Percentiles rank a stretch among this genome's conserved stretches.
Conservation (phyloP, 1,140 invertebrate genomes). For the Cyphomyrmex costatus region DNA sequence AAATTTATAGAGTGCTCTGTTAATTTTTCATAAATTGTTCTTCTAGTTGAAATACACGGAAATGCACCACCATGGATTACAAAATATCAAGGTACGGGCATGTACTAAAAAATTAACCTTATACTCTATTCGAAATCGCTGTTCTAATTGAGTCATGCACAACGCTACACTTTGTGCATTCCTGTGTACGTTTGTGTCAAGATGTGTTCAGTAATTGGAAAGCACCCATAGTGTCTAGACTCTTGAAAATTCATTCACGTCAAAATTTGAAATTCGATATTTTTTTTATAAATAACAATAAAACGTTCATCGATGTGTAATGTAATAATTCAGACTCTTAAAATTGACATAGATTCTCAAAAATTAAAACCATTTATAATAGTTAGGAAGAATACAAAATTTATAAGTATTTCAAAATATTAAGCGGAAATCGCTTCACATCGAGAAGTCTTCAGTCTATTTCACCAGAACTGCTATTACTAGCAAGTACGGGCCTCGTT, state of each 20-base stretch:
- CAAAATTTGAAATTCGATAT: not conserved
- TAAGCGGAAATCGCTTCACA: conserved; percentile 69
- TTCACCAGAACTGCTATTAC: conserved; percentile 69
- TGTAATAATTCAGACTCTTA: conserved; percentile 26
- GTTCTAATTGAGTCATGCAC: too few relatives aligned
- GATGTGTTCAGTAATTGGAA: too few relatives aligned
- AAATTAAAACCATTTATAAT: conserved; percentile 23
- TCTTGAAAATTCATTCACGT: not conserved
- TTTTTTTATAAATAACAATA: conserved; percentile 10
- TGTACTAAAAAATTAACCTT: too few relatives aligned
- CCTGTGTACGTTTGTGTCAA: too few relatives aligned
- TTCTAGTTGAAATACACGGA: too few relatives aligned
- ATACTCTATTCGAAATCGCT: too few relatives aligned
- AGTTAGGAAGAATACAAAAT: not conserved
- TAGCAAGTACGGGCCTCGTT: conserved; percentile 66
- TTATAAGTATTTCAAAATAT: conserved; percentile 62
- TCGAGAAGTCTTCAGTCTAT: conserved; percentile 77
- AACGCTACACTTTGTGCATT: too few relatives aligned
- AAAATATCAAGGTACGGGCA: too few relatives aligned
- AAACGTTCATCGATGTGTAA: conserved; percentile 35
- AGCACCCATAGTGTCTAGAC: not conserved
- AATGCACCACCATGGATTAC: too few relatives aligned
- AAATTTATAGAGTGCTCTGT: too few relatives aligned
- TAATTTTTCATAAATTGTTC: too few relatives aligned
- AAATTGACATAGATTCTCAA: conserved; percentile 34